Evolutionary conservation across 2,113 vertebrate genomes (phyloP).

Genomic region (Polypterus bichir): DNA sequence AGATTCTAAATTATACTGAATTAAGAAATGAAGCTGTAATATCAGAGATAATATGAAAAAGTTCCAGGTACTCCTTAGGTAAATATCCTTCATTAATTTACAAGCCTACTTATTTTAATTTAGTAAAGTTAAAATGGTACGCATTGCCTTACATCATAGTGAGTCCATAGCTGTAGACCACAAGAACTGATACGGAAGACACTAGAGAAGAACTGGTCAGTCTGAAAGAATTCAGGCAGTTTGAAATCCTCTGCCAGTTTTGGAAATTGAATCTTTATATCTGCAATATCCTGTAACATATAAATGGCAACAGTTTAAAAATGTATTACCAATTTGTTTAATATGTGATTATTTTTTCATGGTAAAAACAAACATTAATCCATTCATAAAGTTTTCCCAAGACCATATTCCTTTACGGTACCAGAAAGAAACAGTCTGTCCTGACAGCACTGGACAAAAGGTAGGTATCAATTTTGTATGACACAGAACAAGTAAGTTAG

Average conservation of each 20-base stretch:
- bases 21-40: not conserved
- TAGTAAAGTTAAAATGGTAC: too few relatives aligned
- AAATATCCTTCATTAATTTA: too few relatives aligned
- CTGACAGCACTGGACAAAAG: too few relatives aligned
- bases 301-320: not conserved
- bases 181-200: constrained; percentile 91
- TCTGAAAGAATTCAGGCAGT: constrained; percentile 72
- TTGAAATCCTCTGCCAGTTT: constrained; percentile 68
- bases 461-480: too few relatives aligned
- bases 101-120: too few relatives aligned
- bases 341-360: too few relatives aligned
- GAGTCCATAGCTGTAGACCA: constrained; percentile 89
- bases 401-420: too few relatives aligned
- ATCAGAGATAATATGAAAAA: constrained; percentile 1
- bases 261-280: constrained; percentile 83
- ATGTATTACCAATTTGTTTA: too few relatives aligned
- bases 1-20: not conserved
- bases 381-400: too few relatives aligned
- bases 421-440: too few relatives aligned
- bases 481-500: too few relatives aligned
- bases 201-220: constrained; percentile 82
- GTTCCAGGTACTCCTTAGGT: not conserved
- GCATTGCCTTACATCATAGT: constrained; percentile 74
- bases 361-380: too few relatives aligned
- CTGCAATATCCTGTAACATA: constrained; percentile 69